Evolutionary conservation across 2,113 vertebrate species (phyloP).

Genomic region (Alligator mississippiensis): DNA sequence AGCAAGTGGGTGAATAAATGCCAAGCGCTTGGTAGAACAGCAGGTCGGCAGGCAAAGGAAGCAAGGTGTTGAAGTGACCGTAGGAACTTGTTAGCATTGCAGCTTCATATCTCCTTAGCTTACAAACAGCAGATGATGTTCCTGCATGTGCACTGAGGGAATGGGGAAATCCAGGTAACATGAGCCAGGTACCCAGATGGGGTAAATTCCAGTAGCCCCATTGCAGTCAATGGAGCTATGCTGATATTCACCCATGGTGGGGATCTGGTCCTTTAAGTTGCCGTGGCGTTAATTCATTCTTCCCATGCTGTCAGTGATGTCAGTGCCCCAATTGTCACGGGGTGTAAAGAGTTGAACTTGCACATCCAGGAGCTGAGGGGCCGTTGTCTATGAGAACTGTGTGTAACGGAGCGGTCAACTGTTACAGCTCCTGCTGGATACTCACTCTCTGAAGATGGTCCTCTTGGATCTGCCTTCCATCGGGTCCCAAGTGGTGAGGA

Average conservation of each 20-base stretch:
- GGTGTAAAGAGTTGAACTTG: not conserved
- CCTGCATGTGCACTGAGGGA: not conserved
- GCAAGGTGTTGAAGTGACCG: not conserved
- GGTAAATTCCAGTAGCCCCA: not conserved
- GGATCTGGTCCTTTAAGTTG: not conserved
- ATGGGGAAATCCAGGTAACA: not conserved
- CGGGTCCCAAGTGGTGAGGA: constrained; percentile 96
- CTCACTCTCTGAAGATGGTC: constrained; percentile 97
- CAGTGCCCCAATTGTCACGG: not conserved
- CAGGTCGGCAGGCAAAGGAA: not conserved
- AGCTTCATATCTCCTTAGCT: not conserved
- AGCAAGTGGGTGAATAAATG: not conserved
- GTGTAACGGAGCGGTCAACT: not conserved
- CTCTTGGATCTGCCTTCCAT: constrained; percentile 96
- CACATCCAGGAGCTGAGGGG: not conserved
- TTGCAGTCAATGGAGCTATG: not conserved
- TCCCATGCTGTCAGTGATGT: not conserved
- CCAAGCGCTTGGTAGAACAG: not conserved
- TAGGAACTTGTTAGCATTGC: not conserved
- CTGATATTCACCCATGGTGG: accelerated
- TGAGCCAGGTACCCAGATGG: constrained; percentile 24
- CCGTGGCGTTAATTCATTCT: not conserved
- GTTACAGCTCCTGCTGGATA: constrained; percentile 94
- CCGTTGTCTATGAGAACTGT: not conserved
- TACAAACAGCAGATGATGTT: not conserved